Evolutionary conservation across 2,113 vertebrate species (phyloP).

Genomic region (Zapus hudsonius): DNA sequence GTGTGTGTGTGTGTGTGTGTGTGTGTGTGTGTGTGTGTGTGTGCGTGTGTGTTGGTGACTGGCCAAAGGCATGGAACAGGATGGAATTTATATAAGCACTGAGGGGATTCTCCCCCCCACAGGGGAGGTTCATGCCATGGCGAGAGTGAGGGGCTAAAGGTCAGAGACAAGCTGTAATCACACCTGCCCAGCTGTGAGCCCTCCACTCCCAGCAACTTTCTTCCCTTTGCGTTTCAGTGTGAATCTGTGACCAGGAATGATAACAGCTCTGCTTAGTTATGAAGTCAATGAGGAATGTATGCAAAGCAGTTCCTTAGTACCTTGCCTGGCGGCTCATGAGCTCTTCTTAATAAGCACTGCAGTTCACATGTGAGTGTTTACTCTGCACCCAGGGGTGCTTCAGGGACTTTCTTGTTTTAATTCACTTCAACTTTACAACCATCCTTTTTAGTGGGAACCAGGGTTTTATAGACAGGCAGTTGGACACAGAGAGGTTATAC

Average conservation of each 20-base stretch:
- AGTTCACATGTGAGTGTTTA: not conserved
- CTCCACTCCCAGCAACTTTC: not conserved
- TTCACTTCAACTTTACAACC: conserved; percentile 4
- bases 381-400: not conserved
- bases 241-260: not conserved
- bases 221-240: not conserved
- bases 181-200: not conserved
- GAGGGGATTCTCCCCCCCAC: not conserved
- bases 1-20: not conserved
- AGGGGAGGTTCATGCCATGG: not conserved
- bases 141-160: not conserved
- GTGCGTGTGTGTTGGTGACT: not conserved
- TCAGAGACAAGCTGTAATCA: not conserved
- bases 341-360: not conserved
- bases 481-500: not conserved
- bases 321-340: not conserved
- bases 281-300: not conserved
- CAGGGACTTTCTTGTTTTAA: not conserved
- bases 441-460: not conserved
- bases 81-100: not conserved
- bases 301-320: not conserved
- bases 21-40: rapidly evolving
- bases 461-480: not conserved
- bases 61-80: not conserved
- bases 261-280: not conserved